phyloP scores from a whole-genome alignment of 1,140 invertebrate genomes.

The Lamellibrachia luymesi region DNA sequence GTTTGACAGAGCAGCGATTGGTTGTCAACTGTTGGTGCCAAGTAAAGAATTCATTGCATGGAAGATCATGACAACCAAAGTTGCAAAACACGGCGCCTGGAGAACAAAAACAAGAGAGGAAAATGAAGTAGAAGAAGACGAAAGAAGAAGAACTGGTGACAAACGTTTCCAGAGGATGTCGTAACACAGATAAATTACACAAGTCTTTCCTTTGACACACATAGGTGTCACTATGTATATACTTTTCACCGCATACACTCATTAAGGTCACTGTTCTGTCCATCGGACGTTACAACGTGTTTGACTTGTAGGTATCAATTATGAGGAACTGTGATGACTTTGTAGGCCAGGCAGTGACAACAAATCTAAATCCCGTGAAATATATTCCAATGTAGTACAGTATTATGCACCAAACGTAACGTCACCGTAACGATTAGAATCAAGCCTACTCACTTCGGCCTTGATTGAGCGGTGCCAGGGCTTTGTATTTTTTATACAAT shows the following conservation, averaged over 20 bases:
- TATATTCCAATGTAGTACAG: neutral
- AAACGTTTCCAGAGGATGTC: no score
- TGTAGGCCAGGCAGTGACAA: neutral
- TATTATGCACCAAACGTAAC: neutral
- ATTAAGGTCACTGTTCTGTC: neutral
- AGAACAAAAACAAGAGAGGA: no score
- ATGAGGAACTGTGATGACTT: neutral
- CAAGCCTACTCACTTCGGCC: neutral
- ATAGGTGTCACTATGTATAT: neutral
- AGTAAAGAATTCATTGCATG: no score
- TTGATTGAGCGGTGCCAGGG: neutral
- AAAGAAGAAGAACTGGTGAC: no score
- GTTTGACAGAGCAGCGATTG: no score
- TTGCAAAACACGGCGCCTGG: no score
- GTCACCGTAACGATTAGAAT: neutral
- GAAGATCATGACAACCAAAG: no score
- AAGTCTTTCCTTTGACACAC: no score
- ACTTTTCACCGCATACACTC: neutral
- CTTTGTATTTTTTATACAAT: neutral
- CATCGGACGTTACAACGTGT: neutral
- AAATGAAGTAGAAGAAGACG: no score
- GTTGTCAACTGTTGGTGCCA: no score
- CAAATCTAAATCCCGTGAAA: neutral
- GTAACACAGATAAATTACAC: no score
- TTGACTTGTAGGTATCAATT: neutral